Conservation (phyloP, 2,113 vertebrate species). For the Tamias sibiricus region DNA sequence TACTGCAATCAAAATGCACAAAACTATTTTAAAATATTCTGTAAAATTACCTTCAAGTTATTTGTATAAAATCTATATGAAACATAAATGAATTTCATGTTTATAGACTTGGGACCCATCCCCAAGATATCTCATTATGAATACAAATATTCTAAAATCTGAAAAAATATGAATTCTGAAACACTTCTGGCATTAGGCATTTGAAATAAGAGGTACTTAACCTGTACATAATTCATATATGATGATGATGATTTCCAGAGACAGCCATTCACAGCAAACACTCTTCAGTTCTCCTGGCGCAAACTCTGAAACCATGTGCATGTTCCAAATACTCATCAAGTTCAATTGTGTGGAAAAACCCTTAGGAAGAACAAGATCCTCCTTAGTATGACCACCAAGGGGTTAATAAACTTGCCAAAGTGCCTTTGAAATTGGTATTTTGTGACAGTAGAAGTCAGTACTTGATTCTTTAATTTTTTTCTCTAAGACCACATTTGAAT, state of each 20-base stretch:
- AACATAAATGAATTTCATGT: neutral
- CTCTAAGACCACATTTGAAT: slow-evolving; percentile 1
- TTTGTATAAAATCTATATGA: neutral
- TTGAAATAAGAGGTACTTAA: neutral
- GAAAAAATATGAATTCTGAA: neutral
- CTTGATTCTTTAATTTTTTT: neutral
- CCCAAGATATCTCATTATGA: neutral
- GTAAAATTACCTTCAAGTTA: neutral
- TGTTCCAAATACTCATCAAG: slow-evolving; percentile 22
- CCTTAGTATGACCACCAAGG: neutral
- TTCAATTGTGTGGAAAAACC: neutral
- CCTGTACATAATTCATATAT: neutral
- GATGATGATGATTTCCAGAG: slow-evolving; percentile 56
- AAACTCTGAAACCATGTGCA: slow-evolving; percentile 24
- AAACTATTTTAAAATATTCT: neutral
- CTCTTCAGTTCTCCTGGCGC: neutral
- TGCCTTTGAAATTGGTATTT: neutral
- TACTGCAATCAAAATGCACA: neutral
- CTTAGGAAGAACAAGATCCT: neutral
- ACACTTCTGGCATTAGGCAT: neutral
- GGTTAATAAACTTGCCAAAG: neutral
- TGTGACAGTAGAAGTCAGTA: neutral
- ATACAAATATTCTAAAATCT: neutral
- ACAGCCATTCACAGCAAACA: slow-evolving; percentile 5
- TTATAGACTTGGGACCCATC: neutral